Conservation (phyloP, 1,140 invertebrate genomes). For the Bemisia tabaci region DNA sequence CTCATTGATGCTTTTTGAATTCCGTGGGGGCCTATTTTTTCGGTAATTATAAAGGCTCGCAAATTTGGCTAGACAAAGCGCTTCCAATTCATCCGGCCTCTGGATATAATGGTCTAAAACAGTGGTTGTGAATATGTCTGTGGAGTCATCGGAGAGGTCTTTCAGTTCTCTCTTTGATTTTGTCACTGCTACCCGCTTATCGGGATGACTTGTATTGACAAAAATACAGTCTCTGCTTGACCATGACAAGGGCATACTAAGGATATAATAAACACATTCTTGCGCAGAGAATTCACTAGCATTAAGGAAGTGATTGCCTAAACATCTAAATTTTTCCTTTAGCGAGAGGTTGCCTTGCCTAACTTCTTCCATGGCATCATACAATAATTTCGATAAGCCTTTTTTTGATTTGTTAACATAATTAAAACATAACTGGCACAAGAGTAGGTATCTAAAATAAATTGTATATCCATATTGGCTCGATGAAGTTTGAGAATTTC, state of each 20-base stretch:
- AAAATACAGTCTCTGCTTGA: neutral
- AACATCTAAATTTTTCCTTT: constrained; percentile 10
- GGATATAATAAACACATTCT: neutral
- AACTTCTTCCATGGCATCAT: neutral
- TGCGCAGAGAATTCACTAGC: neutral
- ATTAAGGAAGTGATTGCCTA: neutral
- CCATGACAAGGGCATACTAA: neutral
- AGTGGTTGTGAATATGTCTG: neutral
- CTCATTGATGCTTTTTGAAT: neutral
- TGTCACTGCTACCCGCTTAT: neutral
- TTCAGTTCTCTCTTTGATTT: neutral
- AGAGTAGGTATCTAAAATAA: constrained; percentile 24
- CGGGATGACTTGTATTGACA: neutral
- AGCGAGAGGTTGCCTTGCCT: neutral
- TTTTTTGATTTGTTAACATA: neutral
- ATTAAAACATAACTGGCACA: constrained; percentile 21
- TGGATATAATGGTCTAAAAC: neutral
- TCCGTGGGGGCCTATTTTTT: neutral
- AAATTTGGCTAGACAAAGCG: neutral
- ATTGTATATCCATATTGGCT: constrained; percentile 28
- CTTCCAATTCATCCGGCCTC: neutral
- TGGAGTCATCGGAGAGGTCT: neutral
- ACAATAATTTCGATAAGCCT: neutral
- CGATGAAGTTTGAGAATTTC: constrained; percentile 20
- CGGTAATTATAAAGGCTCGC: neutral